Percentiles rank a stretch among this genome's conserved stretches.
Evolutionary conservation across 37 sponge, comb jelly and placozoan genomes (phyloP).

Genomic region (Bolinopsis microptera): DNA sequence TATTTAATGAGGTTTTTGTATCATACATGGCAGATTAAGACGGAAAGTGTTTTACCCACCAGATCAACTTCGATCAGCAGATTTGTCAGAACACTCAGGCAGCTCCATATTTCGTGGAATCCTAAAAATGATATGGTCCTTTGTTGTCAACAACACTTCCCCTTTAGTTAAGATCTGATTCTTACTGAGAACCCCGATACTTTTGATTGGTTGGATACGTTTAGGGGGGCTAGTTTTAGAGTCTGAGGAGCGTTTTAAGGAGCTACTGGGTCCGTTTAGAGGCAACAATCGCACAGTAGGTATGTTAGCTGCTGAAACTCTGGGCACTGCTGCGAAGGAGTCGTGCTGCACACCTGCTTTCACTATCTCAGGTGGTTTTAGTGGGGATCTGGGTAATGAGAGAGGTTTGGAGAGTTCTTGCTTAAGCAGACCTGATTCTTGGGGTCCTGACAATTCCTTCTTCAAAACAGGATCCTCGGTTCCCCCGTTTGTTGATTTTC

Average conservation of each 20-base stretch:
- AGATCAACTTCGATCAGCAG: background rate
- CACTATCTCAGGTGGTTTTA: background rate
- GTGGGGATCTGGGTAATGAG: background rate
- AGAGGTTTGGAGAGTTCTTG: background rate
- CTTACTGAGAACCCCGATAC: background rate
- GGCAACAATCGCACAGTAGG: slow-evolving; percentile 28
- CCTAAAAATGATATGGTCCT: slow-evolving; percentile 63
- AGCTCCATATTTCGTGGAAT: slow-evolving; percentile 11
- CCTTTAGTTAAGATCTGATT: slow-evolving; percentile 31
- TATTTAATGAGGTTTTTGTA: background rate
- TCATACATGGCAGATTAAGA: background rate
- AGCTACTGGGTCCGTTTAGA: background rate
- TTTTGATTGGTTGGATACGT: background rate
- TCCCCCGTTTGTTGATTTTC: background rate
- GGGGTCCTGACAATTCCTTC: background rate
- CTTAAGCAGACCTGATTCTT: background rate
- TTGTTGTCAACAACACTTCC: slow-evolving; percentile 37
- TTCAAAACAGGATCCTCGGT: background rate
- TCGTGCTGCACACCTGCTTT: background rate
- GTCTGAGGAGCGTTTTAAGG: background rate
- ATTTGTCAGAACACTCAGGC: background rate
- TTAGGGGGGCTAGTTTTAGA: background rate
- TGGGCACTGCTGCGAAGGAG: background rate
- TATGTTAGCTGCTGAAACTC: background rate
- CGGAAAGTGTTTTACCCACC: background rate